Percentiles rank a stretch among this genome's conserved stretches.
These are phyloP conservation scores for Leucania comma DNA, from an alignment of 2,888 invertebrate species.

Conservation along the genomic window DNA sequence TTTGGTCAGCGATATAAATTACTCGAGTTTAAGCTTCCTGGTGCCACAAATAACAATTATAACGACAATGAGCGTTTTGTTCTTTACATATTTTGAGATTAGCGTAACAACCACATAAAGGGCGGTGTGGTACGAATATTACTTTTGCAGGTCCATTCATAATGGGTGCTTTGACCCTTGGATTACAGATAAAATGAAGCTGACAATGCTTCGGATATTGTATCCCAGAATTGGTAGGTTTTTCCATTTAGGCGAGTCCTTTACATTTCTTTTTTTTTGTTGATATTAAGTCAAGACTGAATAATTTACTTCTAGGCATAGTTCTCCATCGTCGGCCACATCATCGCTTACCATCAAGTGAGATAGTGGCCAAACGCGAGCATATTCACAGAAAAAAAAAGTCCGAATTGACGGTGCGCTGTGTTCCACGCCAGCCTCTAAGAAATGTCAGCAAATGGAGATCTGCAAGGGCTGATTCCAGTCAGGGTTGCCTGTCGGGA, in stretches of 20 bases:
- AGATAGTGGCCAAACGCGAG: no score
- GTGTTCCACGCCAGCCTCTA: no score
- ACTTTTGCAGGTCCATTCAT: slow-evolving; percentile 24
- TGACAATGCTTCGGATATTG: slow-evolving; percentile 19
- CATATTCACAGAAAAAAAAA: no score
- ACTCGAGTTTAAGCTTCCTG: slow-evolving; percentile 23
- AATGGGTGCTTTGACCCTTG: slow-evolving; percentile 37
- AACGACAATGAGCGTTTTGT: slow-evolving; percentile 47
- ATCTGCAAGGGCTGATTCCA: no score
- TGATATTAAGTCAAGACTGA: no score
- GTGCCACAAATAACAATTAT: slow-evolving; percentile 49
- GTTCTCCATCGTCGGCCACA: no score
- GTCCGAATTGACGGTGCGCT: no score
- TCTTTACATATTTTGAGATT: slow-evolving; percentile 50
- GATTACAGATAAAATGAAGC: slow-evolving; percentile 22
- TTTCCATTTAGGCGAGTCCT: not conserved
- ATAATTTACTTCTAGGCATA: no score
- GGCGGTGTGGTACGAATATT: slow-evolving; percentile 20
- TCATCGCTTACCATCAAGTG: no score
- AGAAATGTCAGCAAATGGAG: no score
- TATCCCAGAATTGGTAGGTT: slow-evolving; percentile 15
- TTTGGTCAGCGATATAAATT: slow-evolving; percentile 32
- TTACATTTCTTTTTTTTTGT: not conserved
- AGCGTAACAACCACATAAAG: slow-evolving; percentile 37
- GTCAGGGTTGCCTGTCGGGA: no score